These are phyloP conservation scores for Glaucomys volans DNA, from an alignment of 2,113 vertebrate species.

Conservation along the genomic window DNA sequence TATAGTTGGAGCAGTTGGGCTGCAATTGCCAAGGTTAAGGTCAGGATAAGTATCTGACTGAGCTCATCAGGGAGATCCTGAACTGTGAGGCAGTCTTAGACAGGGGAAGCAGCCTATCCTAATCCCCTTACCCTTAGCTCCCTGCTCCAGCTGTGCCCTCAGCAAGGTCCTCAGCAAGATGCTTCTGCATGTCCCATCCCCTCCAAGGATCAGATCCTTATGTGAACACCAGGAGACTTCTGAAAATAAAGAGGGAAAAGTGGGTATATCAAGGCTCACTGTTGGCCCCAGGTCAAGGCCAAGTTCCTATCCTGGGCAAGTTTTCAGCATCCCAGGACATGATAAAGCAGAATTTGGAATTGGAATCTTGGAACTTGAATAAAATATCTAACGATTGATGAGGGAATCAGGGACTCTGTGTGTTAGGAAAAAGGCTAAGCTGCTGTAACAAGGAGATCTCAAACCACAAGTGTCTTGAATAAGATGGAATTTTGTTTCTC, in stretches of 20 bases:
- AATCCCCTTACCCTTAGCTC: not conserved
- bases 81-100: not conserved
- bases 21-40: not conserved
- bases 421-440: not conserved
- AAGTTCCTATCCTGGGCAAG: not conserved
- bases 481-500: not conserved
- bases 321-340: conserved; percentile 4
- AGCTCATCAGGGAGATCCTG: not conserved
- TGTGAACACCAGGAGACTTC: not conserved
- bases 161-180: no score
- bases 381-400: conserved; percentile 16
- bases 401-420: not conserved
- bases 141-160: not conserved
- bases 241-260: not conserved
- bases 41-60: not conserved
- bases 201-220: not conserved
- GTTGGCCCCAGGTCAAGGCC: not conserved
- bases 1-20: not conserved
- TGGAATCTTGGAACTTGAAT: not conserved
- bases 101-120: not conserved
- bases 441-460: not conserved
- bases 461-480: conserved; percentile 1
- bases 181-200: not conserved
- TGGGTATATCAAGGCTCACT: not conserved
- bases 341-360: not conserved